Percentiles rank a stretch among this genome's conserved stretches.
Conservation (phyloP, 2,113 vertebrate species). For the Capreolus pygargus region DNA sequence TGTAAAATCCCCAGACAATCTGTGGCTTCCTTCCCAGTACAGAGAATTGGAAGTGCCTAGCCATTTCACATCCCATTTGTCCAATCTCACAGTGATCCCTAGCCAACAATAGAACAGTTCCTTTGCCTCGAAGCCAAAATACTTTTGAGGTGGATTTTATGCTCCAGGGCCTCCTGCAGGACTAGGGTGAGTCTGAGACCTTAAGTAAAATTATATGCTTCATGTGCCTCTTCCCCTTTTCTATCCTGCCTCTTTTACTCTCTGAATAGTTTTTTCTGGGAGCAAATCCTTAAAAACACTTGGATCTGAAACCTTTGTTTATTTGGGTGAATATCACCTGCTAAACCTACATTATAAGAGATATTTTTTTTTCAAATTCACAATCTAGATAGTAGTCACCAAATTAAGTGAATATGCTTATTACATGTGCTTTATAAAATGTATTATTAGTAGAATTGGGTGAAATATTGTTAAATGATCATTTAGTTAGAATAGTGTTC, state of each 20-base stretch:
- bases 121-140: not conserved
- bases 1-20: not conserved
- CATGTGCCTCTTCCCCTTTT: not conserved
- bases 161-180: not conserved
- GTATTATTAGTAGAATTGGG: not conserved
- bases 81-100: not conserved
- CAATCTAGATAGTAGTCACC: not conserved
- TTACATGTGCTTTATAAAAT: conserved; percentile 19
- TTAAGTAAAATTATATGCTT: not conserved
- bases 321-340: not conserved
- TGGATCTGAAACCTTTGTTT: not conserved
- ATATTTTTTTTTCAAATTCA: not conserved
- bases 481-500: not conserved
- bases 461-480: not conserved
- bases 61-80: not conserved
- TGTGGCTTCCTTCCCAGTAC: not conserved
- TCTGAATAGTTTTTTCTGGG: not conserved
- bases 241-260: not conserved
- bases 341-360: not conserved
- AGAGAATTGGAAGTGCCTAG: not conserved
- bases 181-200: not conserved
- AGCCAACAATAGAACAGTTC: not conserved
- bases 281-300: conserved; percentile 20
- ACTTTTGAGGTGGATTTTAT: not conserved
- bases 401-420: not conserved